Base-by-base conservation (phyloP, 2,888 invertebrate species). In the Thecophora atra region DNA sequence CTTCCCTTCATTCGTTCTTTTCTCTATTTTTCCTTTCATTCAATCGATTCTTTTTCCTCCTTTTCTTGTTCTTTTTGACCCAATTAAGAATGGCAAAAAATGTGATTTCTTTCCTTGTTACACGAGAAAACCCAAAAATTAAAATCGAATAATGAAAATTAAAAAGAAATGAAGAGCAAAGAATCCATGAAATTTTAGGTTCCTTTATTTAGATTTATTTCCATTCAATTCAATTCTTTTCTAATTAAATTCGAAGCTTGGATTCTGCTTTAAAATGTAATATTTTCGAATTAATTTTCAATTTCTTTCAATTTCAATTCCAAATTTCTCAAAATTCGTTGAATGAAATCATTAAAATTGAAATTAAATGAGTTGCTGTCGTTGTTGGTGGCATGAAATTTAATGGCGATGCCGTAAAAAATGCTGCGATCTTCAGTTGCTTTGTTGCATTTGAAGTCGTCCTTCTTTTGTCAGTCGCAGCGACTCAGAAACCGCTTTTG, bases 281-380 rank as follows among this genome's bases (percentile, higher is more conserved):
- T n/a, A n/a, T n/a, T n/a, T n/a, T n/a, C n/a, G n/a, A n/a, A n/a
- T n/a, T 54, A 42, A 51, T 37, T 56, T 13, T n/a, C 17, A 0
- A 13, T 17, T n/a, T 51, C n/a, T n/a, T 68, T 72, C 73, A 73
- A 72, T 68, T 65, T 67, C 67, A 67, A 73, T 56, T 60, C 1
- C 5, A n/a, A 6, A n/a, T 37, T 37, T 37, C 11, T 37, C 1
- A 37, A 37, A 70, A 72, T 60, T 11, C 42, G 26, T 60, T 72
- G 58, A 69, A 54, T 54, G 42, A 60, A 72, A 21, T 26, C 37
- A 30, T 26, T 42, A 37, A 37, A 69, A 71, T 71, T 67, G 60
- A 67, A 60, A 44, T 66, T n/a, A n/a, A n/a, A 62, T 44, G 7
- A 58, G 65, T 37, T 37, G 37, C 6, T 37, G 11, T 37, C 37